Evolutionary conservation across 1,140 invertebrate genomes (phyloP), one percentile per base, ranked within the genome.

Genomic region (Drosophila hydei): DNA sequence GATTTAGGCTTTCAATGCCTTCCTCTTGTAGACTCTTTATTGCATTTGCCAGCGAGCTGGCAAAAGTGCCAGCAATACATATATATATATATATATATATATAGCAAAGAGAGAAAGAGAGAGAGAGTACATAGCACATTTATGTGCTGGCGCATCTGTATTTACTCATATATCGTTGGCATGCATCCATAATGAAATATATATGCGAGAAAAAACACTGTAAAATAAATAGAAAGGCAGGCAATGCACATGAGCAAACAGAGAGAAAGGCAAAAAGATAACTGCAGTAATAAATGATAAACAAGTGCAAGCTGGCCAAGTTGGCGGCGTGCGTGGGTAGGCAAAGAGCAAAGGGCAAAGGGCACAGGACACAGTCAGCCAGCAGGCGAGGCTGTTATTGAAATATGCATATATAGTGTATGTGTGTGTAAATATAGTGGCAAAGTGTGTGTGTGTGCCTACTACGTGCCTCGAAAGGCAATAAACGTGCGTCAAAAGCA

Each of bases 281-380:
- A 78, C 79, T 83, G 78, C 75, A 78, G 79, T 83, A 83, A 81
- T 81, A 81, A 83, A 81, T 81, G 78, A 81, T 81, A 81, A 81
- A 78, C 79, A 81, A 81, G 78, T 83, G 79, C 79, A 83, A 67
- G 79, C 74, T 83, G 78, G 78, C 78, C 69, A 76, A 80, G 62
- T 56, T 62, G n/a, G n/a, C n/a, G n/a, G 55, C 40, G 30, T 30
- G 33, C 30, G 18, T 42, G 52, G 14, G 12, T 3, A 8, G 38
- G 21, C 42, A 18, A 18, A 23, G 25, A n/a, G 47, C 1, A 30
- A 5, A 14, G 16, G 4, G 43, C 19, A 12, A 25, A 45, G 36
- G 18, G 47, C 18, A 42, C 1, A 50, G 61, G 36, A 40, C 33
- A 42, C 12, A 43, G 43, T 23, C 18, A 38, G 43, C 14, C 18